Conservation (phyloP, 2,797 vertebrate genomes). For the Rhinatrema bivittatum region DNA sequence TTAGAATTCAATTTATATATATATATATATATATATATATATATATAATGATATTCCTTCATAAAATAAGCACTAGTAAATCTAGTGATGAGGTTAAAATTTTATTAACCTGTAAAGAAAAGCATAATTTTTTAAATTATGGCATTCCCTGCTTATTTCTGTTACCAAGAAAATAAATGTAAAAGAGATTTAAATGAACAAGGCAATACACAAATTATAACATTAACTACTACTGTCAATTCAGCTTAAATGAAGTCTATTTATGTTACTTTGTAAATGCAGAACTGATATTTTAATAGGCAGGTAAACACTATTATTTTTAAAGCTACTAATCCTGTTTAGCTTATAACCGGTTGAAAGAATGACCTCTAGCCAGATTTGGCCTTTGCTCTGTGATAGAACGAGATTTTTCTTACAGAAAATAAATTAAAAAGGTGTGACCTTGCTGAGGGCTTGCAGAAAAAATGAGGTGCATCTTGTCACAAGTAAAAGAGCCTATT, state of each 20-base stretch:
- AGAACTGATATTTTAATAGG: slow-evolving; percentile 12
- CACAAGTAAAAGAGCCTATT: slow-evolving; percentile 80
- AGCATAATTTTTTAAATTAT: too few species aligned
- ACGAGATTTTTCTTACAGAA: slow-evolving; percentile 75
- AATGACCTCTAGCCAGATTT: slow-evolving; percentile 88
- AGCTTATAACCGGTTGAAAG: slow-evolving; percentile 71
- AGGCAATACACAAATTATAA: too few species aligned
- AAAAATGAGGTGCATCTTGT: slow-evolving; percentile 94
- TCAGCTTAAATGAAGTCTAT: slow-evolving; percentile 2
- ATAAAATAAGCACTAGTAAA: too few species aligned
- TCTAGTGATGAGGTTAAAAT: too few species aligned
- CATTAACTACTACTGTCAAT: too few species aligned
- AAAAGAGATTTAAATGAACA: neutral
- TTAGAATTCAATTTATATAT: too few species aligned
- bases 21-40: too few species aligned
- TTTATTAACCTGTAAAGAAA: too few species aligned
- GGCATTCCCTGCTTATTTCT: too few species aligned
- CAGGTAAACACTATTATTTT: slow-evolving; percentile 48
- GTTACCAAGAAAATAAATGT: too few species aligned
- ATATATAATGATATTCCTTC: too few species aligned
- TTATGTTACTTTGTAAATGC: slow-evolving; percentile 10
- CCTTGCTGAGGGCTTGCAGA: slow-evolving; percentile 87
- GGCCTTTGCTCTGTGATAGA: slow-evolving; percentile 72
- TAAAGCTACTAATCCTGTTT: slow-evolving; percentile 62
- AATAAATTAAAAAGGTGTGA: slow-evolving; percentile 93